Evolutionary conservation across 2,113 vertebrate genomes (phyloP).

Genomic region (Neopipo cinnamomea): DNA sequence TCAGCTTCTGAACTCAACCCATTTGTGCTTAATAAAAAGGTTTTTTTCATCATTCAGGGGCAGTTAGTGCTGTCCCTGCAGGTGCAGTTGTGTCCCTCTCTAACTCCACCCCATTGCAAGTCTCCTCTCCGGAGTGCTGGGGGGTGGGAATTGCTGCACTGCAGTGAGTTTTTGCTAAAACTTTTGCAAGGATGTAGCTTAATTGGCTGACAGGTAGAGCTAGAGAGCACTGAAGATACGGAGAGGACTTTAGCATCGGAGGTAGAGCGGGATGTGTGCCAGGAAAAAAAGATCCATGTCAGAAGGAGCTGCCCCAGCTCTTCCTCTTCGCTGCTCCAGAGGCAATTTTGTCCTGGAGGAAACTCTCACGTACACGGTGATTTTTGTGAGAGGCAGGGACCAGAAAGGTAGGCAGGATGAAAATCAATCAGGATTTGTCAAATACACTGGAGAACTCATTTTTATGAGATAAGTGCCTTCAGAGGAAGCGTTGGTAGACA

Average conservation of each 20-base stretch:
- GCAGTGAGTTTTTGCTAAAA: not conserved
- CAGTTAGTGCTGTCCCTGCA: not conserved
- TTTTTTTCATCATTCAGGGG: not conserved
- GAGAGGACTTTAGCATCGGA: not conserved
- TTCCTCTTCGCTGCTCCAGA: not conserved
- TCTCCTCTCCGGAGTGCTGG: not conserved
- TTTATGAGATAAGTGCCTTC: slow-evolving; percentile 45
- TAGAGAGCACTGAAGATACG: not conserved
- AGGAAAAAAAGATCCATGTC: not conserved
- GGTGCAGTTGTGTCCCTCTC: not conserved
- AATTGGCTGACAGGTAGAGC: not conserved
- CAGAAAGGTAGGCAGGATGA: slow-evolving; percentile 7
- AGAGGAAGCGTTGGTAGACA: not conserved
- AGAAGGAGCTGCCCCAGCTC: not conserved
- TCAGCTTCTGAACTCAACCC: not conserved
- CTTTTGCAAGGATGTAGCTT: not conserved
- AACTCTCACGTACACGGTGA: not conserved
- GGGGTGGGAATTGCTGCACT: not conserved
- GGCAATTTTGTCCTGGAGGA: not conserved
- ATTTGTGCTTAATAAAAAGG: not conserved
- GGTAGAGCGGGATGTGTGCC: not conserved
- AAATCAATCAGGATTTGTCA: slow-evolving; percentile 54
- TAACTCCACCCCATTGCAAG: not conserved
- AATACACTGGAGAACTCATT: not conserved
- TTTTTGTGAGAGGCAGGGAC: not conserved